phyloP scores from a whole-genome alignment of 2,888 invertebrate genomes.

The Corbicula japonica region DNA sequence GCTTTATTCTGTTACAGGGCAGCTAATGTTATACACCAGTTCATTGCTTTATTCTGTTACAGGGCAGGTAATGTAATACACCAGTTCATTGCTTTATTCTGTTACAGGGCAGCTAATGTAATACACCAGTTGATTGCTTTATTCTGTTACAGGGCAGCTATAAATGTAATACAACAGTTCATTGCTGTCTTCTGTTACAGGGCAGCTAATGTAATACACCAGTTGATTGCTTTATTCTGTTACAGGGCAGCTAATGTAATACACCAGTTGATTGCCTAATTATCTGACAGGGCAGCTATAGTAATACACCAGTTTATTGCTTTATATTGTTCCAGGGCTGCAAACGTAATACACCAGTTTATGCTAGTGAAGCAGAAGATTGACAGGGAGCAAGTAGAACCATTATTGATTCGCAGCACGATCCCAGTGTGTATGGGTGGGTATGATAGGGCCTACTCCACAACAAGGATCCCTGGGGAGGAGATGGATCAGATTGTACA shows the following conservation, averaged over 20 bases:
- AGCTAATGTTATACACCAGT: too few relatives aligned
- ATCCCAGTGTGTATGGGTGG: constrained; percentile 88
- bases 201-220: background rate
- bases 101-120: too few relatives aligned
- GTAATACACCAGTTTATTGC: background rate
- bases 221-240: too few relatives aligned
- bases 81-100: too few relatives aligned
- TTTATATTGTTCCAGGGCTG: constrained; percentile 85
- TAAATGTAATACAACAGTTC: background rate
- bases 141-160: too few relatives aligned
- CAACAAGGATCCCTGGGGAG: constrained; percentile 87
- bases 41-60: too few relatives aligned
- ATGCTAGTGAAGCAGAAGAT: constrained; percentile 86
- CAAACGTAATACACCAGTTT: constrained; percentile 85
- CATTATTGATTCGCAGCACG: constrained; percentile 87
- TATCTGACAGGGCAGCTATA: too few relatives aligned
- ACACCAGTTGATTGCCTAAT: too few relatives aligned
- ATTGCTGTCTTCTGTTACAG: too few relatives aligned
- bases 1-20: too few relatives aligned
- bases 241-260: background rate
- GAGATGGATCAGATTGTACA: constrained; percentile 86
- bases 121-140: too few relatives aligned
- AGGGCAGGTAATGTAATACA: too few relatives aligned
- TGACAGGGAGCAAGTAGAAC: constrained; percentile 87
- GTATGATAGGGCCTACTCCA: constrained; percentile 87